Conservation (phyloP, 2,888 invertebrate species). For the Aproaerema taeniolella region DNA sequence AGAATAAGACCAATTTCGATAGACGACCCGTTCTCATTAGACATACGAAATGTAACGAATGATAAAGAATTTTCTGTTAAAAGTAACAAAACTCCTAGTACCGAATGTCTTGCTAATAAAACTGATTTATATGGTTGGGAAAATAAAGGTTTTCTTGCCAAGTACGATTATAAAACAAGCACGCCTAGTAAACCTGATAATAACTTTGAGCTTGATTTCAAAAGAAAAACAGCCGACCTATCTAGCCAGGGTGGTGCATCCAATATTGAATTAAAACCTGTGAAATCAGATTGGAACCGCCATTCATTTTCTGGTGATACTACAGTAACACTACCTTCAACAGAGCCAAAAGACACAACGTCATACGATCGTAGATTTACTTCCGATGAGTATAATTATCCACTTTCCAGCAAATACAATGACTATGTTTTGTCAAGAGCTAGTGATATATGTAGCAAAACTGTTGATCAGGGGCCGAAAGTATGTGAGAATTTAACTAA, state of each 20-base stretch:
- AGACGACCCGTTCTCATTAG: conserved; percentile 67
- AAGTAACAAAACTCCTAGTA: conserved; percentile 56
- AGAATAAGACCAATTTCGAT: conserved; percentile 65
- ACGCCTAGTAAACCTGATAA: conserved; percentile 35
- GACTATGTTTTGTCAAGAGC: conserved; percentile 60
- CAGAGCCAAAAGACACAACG: conserved; percentile 50
- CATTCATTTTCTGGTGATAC: conserved; percentile 58
- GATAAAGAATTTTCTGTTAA: conserved; percentile 40
- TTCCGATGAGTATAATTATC: conserved; percentile 56
- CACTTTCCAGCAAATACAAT: conserved; percentile 59
- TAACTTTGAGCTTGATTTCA: conserved; percentile 36
- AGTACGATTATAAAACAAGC: conserved; percentile 45
- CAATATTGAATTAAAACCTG: conserved; percentile 33
- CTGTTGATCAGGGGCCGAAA: conserved; percentile 56
- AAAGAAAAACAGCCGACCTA: conserved; percentile 35
- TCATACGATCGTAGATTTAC: conserved; percentile 47
- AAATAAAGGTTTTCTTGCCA: conserved; percentile 69
- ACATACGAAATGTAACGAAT: conserved; percentile 38
- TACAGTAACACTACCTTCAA: conserved; percentile 49
- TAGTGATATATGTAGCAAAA: conserved; percentile 61
- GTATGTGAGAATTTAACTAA: conserved; percentile 56
- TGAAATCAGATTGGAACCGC: conserved; percentile 45
- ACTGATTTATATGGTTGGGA: conserved; percentile 73
- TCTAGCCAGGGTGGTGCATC: conserved; percentile 31
- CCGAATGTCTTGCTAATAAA: conserved; percentile 60